phyloP scores from a whole-genome alignment of 2,113 vertebrate genomes.

The Rostratula benghalensis region DNA sequence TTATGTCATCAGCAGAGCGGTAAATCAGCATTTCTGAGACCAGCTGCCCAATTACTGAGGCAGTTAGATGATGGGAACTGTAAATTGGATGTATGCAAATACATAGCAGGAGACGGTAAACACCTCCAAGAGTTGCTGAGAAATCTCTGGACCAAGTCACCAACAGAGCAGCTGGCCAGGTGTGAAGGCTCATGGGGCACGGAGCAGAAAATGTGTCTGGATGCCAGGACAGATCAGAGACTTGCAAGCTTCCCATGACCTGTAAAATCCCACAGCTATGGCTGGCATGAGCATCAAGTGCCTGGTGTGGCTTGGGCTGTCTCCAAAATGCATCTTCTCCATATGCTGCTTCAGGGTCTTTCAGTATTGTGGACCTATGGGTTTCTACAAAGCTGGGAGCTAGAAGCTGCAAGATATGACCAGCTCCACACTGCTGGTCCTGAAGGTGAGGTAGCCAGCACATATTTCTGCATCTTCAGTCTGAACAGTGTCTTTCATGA shows the following conservation, averaged over 20 bases:
- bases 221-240: background rate
- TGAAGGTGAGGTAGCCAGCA: no score
- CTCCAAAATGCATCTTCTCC: fast-evolving
- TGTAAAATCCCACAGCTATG: fast-evolving
- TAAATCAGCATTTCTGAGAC: slow-evolving; percentile 55
- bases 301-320: background rate
- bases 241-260: background rate
- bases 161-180: fast-evolving
- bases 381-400: background rate
- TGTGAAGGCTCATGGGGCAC: background rate
- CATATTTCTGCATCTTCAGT: background rate
- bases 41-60: slow-evolving; percentile 53
- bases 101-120: slow-evolving; percentile 4
- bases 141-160: background rate
- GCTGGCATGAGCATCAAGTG: fast-evolving
- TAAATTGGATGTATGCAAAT: slow-evolving; percentile 57
- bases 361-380: background rate
- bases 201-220: background rate
- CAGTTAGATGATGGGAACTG: background rate
- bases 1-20: slow-evolving; percentile 38
- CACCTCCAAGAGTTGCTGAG: slow-evolving; percentile 5
- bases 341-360: background rate
- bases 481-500: background rate
- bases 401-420: background rate
- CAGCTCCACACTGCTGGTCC: background rate